Evolutionary conservation across 2,113 vertebrate genomes (phyloP), one percentile per base, ranked within the genome.

Genomic region (Ellobius talpinus): DNA sequence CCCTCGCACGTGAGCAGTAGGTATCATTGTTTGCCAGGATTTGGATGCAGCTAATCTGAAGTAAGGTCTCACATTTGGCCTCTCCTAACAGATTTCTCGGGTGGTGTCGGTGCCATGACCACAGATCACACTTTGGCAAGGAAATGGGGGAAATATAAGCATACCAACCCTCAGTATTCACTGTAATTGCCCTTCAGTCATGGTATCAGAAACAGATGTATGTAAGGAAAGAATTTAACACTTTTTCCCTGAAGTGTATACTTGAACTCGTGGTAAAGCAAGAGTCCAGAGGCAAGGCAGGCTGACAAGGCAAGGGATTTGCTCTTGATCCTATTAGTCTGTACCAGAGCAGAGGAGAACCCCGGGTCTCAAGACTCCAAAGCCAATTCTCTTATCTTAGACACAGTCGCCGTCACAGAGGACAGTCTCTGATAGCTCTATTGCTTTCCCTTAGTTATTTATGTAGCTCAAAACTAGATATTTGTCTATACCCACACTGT

Each of bases 381-480:
- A 76, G 52, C 61, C 7, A 14, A 52, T 77, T 61, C 21, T 87
- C 81, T 93, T 70, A 31, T 33, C 23, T 16, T 42, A 42, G 61
- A 4, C 5, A 45, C 33, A 89, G 42, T 39, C 55, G 19, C 47
- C 19, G 3, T 55, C 29, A 23, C 19, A 39, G 24, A 73, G 21
- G 92, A 42, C 5, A 47, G 31, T 77, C 39, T 92, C 45, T 84
- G 33, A 73, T 45, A 86, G 36, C 81, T 74, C 72, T 85, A 5
- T 63, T 52, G 5, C 10, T 65, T 61, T 66, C 23, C 63, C 42
- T 85, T 55, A 58, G 10, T 36, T 76, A 26, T 63, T 36, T 70
- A 21, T 63, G 19, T 95, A 93, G 45, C 81, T 78, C 55, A 95
- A 92, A 86, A 88, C 36, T 65, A 87, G 23, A 29, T 85, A 79